Conservation (phyloP, 2,797 vertebrate species). For the Falco cherrug region DNA sequence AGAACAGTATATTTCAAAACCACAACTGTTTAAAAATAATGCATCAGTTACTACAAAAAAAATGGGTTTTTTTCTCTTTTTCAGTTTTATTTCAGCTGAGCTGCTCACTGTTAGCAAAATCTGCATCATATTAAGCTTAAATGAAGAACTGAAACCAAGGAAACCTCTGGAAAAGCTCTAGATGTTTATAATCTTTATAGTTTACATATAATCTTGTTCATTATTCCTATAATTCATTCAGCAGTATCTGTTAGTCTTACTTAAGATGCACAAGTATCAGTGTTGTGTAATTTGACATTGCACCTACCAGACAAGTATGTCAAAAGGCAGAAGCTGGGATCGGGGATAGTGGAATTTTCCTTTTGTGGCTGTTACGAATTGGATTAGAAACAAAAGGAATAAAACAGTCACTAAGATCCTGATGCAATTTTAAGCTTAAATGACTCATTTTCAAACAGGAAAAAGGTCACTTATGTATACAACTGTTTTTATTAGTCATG, state of each 20-base stretch:
- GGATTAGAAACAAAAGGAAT: neutral
- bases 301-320: neutral
- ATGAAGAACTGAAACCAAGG: neutral
- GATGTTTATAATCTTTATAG: neutral
- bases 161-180: neutral
- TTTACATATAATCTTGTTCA: neutral
- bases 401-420: neutral
- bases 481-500: neutral
- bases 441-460: neutral
- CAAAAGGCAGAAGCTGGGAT: neutral
- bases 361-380: neutral
- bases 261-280: neutral
- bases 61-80: neutral
- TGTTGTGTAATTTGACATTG: neutral
- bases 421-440: neutral
- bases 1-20: neutral
- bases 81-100: neutral
- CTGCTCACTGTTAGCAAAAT: neutral
- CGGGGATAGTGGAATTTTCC: neutral
- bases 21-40: neutral
- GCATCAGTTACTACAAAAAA: neutral
- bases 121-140: neutral
- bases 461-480: neutral
- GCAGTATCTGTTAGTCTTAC: neutral
- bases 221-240: neutral